A percentile compares a stretch with the other conserved stretches of the same genome.
phyloP scores from a whole-genome alignment of 2,113 vertebrate species.

The Phyllopteryx taeniolatus region DNA sequence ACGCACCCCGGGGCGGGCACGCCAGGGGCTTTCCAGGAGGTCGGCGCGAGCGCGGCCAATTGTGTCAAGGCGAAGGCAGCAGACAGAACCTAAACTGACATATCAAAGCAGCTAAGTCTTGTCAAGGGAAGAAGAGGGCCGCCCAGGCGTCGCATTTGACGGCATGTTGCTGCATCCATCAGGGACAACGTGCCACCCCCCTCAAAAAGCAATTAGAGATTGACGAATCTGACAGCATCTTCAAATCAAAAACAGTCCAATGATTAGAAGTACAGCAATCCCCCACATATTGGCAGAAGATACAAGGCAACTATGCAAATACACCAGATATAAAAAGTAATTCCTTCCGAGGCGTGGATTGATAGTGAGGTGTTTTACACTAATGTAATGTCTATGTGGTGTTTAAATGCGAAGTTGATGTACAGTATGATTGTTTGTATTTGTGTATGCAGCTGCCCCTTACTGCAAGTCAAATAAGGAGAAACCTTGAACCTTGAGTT shows the following conservation, averaged over 20 bases:
- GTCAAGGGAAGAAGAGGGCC: constrained; percentile 55
- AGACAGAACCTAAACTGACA: constrained; percentile 71
- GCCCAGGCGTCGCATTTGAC: constrained; percentile 53
- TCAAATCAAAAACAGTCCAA: neutral
- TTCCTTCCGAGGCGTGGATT: too few species aligned
- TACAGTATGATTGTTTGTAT: too few species aligned
- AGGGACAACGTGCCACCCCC: neutral
- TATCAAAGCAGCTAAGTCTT: constrained; percentile 67
- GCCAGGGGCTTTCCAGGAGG: constrained; percentile 65
- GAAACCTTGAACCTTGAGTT: too few species aligned
- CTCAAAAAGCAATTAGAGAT: constrained; percentile 62
- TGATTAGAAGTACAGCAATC: neutral
- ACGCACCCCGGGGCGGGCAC: constrained; percentile 62
- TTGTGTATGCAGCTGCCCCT: too few species aligned
- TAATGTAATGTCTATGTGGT: too few species aligned
- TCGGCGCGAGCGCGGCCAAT: constrained; percentile 58
- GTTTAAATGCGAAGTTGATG: too few species aligned
- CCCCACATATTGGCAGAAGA: too few species aligned
- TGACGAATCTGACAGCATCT: constrained; percentile 41
- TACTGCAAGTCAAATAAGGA: too few species aligned
- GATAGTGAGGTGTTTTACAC: too few species aligned
- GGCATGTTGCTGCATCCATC: constrained; percentile 9
- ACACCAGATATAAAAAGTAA: too few species aligned
- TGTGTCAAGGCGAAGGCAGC: constrained; percentile 65
- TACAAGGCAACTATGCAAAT: too few species aligned